Percentiles rank a stretch among this genome's conserved stretches.
Evolutionary conservation across 2,797 vertebrate species (phyloP).

Genomic region (Pangasius djambal): DNA sequence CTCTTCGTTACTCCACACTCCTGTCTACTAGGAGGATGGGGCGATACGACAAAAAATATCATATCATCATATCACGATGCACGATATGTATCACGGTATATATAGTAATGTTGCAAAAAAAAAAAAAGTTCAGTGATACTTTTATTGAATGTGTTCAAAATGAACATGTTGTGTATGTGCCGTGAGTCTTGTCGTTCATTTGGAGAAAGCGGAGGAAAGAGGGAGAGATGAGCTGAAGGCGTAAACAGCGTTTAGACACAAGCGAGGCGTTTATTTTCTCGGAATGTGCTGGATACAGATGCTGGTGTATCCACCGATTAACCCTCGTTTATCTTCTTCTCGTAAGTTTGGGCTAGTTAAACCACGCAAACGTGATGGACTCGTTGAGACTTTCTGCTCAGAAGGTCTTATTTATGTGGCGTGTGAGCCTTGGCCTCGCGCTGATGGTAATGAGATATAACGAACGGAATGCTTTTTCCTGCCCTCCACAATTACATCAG

Average conservation of each 20-base stretch:
- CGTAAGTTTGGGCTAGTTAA: neutral
- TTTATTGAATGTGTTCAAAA: too few relatives aligned
- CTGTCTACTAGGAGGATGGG: too few relatives aligned
- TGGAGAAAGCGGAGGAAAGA: neutral
- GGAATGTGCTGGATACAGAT: neutral
- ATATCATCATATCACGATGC: too few relatives aligned
- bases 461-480: neutral
- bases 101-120: too few relatives aligned
- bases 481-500: neutral
- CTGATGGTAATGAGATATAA: neutral
- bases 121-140: too few relatives aligned
- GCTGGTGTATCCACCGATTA: neutral
- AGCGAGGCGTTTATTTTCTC: neutral
- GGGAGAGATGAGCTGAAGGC: neutral
- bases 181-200: neutral
- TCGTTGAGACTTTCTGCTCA: neutral
- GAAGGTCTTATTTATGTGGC: too few relatives aligned
- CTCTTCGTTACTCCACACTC: too few relatives aligned
- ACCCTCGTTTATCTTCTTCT: neutral
- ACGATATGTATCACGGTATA: too few relatives aligned
- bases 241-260: neutral
- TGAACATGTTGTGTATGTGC: neutral
- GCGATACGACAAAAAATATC: too few relatives aligned
- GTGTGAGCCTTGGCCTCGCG: neutral
- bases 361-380: too few relatives aligned